Conservation (phyloP, 2,888 invertebrate genomes). For the Byasa hedistus region DNA sequence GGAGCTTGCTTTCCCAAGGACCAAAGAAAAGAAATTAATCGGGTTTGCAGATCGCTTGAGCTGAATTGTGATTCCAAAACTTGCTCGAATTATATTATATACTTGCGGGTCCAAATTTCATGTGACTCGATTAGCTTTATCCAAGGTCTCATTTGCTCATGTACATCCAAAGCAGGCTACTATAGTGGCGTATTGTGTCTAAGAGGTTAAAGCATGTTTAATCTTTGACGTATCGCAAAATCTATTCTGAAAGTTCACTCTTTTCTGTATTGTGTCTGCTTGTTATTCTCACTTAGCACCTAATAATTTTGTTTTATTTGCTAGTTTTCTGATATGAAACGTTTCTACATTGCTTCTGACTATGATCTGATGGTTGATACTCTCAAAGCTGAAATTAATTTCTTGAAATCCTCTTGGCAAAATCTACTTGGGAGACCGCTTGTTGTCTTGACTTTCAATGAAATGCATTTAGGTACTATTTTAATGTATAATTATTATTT, state of each 20-base stretch:
- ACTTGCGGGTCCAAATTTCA: too few species aligned
- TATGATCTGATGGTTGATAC: slow-evolving; percentile 98
- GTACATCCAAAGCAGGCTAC: too few species aligned
- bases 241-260: not conserved
- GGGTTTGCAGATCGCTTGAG: too few species aligned
- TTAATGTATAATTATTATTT: slow-evolving; percentile 40
- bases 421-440: slow-evolving; percentile 97
- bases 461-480: slow-evolving; percentile 91
- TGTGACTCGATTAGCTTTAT: too few species aligned
- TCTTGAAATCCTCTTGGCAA: slow-evolving; percentile 99
- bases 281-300: slow-evolving; percentile 14
- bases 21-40: too few species aligned
- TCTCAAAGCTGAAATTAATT: slow-evolving; percentile 97
- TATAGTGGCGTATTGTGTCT: too few species aligned
- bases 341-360: slow-evolving; percentile 99
- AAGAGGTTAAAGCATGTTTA: not conserved
- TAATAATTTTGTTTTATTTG: slow-evolving; percentile 46
- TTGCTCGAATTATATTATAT: too few species aligned
- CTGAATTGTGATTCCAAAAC: too few species aligned
- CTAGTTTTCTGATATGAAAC: slow-evolving; percentile 98
- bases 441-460: slow-evolving; percentile 93
- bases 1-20: too few species aligned
- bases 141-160: too few species aligned
- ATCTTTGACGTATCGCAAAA: not conserved
- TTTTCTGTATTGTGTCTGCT: not conserved